Conservation (phyloP, 2,888 invertebrate species). For the Dynastes tityus region DNA sequence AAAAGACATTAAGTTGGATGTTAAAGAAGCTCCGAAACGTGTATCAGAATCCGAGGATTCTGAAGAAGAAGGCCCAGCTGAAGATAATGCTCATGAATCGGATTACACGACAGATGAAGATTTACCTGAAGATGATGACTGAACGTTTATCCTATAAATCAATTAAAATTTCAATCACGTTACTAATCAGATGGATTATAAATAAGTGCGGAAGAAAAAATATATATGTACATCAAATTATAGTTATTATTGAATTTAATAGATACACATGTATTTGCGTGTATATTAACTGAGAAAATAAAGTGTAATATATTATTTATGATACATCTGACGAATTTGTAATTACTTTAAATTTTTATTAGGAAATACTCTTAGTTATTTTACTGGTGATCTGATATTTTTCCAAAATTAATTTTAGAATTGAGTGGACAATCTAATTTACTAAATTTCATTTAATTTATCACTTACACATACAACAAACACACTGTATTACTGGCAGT, state of each 20-base stretch:
- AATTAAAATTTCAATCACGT: constrained; percentile 24
- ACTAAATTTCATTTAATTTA: no score
- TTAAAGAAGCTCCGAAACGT: constrained; percentile 94
- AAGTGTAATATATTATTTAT: constrained; percentile 27
- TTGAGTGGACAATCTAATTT: neutral
- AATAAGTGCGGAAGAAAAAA: constrained; percentile 21
- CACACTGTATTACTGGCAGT: no score
- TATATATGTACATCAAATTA: neutral
- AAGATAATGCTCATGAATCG: constrained; percentile 78
- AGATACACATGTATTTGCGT: constrained; percentile 2
- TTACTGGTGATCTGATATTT: constrained; percentile 11
- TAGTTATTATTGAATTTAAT: constrained; percentile 10
- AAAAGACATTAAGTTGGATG: constrained; percentile 96
- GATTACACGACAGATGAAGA: constrained; percentile 82
- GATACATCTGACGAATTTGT: constrained; percentile 30
- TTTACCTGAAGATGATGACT: constrained; percentile 71
- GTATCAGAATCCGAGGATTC: constrained; percentile 98
- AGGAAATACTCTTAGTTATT: neutral
- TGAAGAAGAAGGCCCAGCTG: constrained; percentile 77
- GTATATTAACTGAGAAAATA: neutral
- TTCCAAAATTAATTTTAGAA: constrained; percentile 1
- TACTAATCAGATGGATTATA: constrained; percentile 41
- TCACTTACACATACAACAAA: no score
- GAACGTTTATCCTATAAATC: constrained; percentile 28
- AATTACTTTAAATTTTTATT: constrained; percentile 11